phyloP scores from a whole-genome alignment of 2,113 vertebrate species.

The Polyodon spathula region DNA sequence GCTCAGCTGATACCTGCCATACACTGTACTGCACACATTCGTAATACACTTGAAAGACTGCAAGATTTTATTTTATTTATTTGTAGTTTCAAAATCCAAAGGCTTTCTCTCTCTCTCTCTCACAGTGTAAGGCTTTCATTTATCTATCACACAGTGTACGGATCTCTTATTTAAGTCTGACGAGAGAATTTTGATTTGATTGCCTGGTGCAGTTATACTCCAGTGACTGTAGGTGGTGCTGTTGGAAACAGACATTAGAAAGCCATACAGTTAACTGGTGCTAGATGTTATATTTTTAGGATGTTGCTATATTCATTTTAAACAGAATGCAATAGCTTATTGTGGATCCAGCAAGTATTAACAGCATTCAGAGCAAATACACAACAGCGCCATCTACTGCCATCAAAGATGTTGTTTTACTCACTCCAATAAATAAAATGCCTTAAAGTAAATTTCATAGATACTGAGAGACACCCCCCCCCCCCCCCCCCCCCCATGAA shows the following conservation, averaged over 20 bases:
- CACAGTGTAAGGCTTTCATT: too few relatives aligned
- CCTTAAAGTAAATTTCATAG: too few relatives aligned
- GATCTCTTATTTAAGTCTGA: too few relatives aligned
- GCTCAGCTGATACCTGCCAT: conserved; percentile 99
- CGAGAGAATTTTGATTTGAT: too few relatives aligned
- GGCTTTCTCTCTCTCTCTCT: too few relatives aligned
- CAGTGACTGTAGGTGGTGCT: conserved; percentile 56
- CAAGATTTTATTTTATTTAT: conserved; percentile 67
- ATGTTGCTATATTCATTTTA: conserved; percentile 56
- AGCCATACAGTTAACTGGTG: conserved; percentile 71
- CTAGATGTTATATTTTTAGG: conserved; percentile 70
- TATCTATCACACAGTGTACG: too few relatives aligned
- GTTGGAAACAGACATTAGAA: conserved; percentile 65
- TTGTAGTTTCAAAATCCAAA: conserved; percentile 35
- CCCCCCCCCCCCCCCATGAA: too few relatives aligned
- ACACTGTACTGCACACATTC: conserved; percentile 84
- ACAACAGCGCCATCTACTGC: conserved; percentile 48
- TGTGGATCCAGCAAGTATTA: conserved; percentile 58
- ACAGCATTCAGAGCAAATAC: conserved; percentile 59
- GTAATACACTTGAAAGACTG: conserved; percentile 68
- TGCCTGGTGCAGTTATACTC: conserved; percentile 53
- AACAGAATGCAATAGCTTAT: conserved; percentile 68
- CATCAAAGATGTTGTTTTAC: too few relatives aligned
- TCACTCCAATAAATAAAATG: too few relatives aligned
- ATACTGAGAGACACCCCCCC: too few relatives aligned